Percentiles rank a stretch among this genome's conserved stretches.
Evolutionary conservation across 2,888 invertebrate genomes (phyloP).

Genomic region (Abrostola triplasia): DNA sequence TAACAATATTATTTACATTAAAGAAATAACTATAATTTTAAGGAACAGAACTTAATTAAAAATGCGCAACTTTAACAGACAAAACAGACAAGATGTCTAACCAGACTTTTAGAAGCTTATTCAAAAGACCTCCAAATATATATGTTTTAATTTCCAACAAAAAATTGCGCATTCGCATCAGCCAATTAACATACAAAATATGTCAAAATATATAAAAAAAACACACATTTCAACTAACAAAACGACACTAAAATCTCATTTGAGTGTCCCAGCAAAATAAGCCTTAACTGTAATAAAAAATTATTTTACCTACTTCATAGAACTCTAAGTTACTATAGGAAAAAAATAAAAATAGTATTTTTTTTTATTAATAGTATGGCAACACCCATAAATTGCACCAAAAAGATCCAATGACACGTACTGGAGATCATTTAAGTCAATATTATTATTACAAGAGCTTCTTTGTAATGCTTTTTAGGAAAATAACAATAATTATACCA

Average conservation of each 20-base stretch:
- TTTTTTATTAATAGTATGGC: constrained; percentile 55
- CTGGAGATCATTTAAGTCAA: constrained; percentile 57
- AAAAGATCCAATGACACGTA: constrained; percentile 59
- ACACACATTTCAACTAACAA: background rate
- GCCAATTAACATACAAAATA: background rate
- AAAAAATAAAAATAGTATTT: constrained; percentile 50
- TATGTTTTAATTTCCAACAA: no score
- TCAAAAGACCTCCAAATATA: no score
- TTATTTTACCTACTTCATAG: constrained; percentile 24
- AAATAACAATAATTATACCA: constrained; percentile 4
- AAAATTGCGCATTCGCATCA: background rate
- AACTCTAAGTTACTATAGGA: constrained; percentile 44
- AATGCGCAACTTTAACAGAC: constrained; percentile 29
- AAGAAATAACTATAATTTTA: constrained; percentile 26
- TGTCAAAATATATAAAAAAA: background rate
- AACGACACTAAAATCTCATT: constrained; percentile 16
- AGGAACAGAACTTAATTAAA: constrained; percentile 33
- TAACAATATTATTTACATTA: constrained; percentile 46
- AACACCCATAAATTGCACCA: constrained; percentile 60
- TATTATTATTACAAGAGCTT: constrained; percentile 20
- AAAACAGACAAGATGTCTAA: no score
- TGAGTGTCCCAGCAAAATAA: constrained; percentile 14
- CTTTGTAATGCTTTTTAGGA: background rate
- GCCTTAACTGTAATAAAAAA: constrained; percentile 31
- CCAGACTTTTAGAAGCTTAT: no score